Evolutionary conservation across 2,888 invertebrate genomes (phyloP).

Genomic region (Aporophyla nigra): DNA sequence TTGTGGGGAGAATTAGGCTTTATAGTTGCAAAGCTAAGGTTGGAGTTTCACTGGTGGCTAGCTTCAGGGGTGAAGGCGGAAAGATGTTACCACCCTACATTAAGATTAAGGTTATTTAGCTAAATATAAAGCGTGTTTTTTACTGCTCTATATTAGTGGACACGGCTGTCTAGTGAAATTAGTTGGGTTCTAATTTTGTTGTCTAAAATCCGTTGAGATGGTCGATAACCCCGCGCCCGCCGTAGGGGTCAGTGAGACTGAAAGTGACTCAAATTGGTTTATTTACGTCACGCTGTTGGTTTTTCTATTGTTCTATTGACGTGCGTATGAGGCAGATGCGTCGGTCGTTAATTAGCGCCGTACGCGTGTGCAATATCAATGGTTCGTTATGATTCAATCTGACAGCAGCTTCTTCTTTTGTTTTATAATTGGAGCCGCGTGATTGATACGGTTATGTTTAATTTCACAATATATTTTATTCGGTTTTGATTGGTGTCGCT

Average conservation of each 20-base stretch:
- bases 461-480: not conserved
- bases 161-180: slow-evolving; percentile 89
- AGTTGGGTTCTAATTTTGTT: slow-evolving; percentile 73
- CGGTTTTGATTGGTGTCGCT: not conserved
- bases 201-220: slow-evolving; percentile 70
- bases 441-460: slow-evolving; percentile 34
- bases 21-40: not conserved
- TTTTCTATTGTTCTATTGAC: slow-evolving; percentile 67
- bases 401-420: slow-evolving; percentile 47
- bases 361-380: slow-evolving; percentile 48
- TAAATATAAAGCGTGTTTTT: slow-evolving; percentile 84
- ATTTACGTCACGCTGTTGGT: slow-evolving; percentile 67
- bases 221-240: slow-evolving; percentile 58
- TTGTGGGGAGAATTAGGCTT: slow-evolving; percentile 2
- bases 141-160: slow-evolving; percentile 86
- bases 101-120: slow-evolving; percentile 87
- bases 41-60: slow-evolving; percentile 4
- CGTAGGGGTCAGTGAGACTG: slow-evolving; percentile 59
- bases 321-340: slow-evolving; percentile 48
- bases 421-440: slow-evolving; percentile 27
- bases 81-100: slow-evolving; percentile 85
- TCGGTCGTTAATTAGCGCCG: slow-evolving; percentile 49
- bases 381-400: slow-evolving; percentile 53
- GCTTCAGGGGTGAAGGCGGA: slow-evolving; percentile 74
- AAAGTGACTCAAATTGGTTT: slow-evolving; percentile 64